Base-by-base conservation (phyloP, 92 coral and sea anemone species). In the Heliopora coerulea region DNA sequence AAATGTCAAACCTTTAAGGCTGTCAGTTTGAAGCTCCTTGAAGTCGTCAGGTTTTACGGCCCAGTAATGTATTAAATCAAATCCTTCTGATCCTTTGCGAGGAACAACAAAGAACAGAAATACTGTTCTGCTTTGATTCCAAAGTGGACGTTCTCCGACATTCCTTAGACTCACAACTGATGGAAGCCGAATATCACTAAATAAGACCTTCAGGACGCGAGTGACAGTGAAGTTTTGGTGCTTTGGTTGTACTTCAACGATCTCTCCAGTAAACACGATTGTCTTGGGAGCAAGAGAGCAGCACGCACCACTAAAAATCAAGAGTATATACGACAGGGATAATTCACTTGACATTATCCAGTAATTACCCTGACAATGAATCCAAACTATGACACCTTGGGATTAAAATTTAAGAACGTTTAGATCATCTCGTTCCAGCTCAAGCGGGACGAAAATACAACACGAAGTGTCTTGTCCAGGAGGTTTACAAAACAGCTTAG, bases 1-100 rank as follows among this genome's bases (percentile, higher is more conserved):
- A 67, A n/a, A 44, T 67, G 35, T 20, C 74, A 13, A 30, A 67
- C 74, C 74, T 67, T 67, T 56, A 10, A 67, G 33, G 7, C 30
- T 67, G 23, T 19, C 54, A 10, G 58, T 3, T 56, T 20, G 13
- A 56, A 67, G 2, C 15, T 29, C 74, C 17, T 41, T 42, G 34
- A 44, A 67, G 29, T 44, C 74, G 31, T 67, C 58, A 23, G 44
- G 19, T 19, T 67, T 29, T 9, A 67, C 17, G 24, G 54, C 5
- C 74, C 74, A 67, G 18, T 67, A 67, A 46, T 67, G 74, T 24
- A 48, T 54, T 13, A 67, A 0, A 26, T 67, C 59, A 23, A 46
- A 67, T 11, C 2, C 25, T 17, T 29, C 7, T 10, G 49, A 46
- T 46, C 52, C n/a, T 14, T 67, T 56, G 37, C 19, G 34, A 0